phyloP scores from a whole-genome alignment of 2,797 vertebrate genomes.

The Sebastes paucispinis region DNA sequence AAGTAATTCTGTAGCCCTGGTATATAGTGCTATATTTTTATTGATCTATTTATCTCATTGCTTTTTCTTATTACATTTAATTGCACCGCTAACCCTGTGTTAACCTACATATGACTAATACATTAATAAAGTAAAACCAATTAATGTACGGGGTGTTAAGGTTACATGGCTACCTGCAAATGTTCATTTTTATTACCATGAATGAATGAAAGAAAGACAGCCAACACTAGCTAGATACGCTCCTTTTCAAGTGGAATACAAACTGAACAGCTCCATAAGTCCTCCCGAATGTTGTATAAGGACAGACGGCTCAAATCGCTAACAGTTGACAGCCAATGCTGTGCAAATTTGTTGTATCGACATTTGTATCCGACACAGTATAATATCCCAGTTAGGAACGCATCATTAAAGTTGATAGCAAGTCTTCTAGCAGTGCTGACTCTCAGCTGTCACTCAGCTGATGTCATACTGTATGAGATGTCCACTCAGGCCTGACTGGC shows the following conservation, averaged over 20 bases:
- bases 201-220: background rate
- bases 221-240: background rate
- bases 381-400: background rate
- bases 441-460: background rate
- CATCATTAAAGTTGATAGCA: background rate
- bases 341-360: background rate
- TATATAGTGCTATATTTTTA: background rate
- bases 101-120: background rate
- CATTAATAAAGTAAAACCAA: fast-evolving
- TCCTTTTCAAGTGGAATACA: background rate
- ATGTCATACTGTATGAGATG: background rate
- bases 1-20: no score
- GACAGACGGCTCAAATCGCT: background rate
- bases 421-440: background rate
- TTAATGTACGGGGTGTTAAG: background rate
- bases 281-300: background rate
- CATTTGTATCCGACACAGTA: background rate
- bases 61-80: background rate
- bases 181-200: background rate
- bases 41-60: background rate
- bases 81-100: background rate
- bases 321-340: background rate
- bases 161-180: background rate
- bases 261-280: background rate
- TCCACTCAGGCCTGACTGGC: background rate